phyloP scores from a whole-genome alignment of 2,888 invertebrate species.

The Halocaridina rubra region DNA sequence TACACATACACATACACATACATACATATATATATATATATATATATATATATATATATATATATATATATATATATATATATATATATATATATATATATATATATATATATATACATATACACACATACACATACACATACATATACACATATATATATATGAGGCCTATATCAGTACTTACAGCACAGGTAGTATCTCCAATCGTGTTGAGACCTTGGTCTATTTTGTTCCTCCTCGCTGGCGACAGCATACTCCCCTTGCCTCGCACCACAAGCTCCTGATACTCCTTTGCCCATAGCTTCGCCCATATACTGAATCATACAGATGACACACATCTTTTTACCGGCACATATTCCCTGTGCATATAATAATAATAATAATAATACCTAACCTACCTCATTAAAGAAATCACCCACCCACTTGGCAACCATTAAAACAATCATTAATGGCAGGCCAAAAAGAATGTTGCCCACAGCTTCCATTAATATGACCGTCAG shows the following conservation, averaged over 20 bases:
- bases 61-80: not conserved
- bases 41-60: not conserved
- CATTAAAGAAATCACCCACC: too few species aligned
- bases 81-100: not conserved
- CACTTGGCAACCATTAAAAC: too few species aligned
- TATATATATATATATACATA: not conserved
- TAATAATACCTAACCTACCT: too few species aligned
- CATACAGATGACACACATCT: too few species aligned
- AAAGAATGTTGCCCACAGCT: too few species aligned
- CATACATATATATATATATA: not conserved
- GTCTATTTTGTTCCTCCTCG: not conserved
- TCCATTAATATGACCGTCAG: too few species aligned
- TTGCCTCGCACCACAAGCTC: not conserved
- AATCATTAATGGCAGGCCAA: too few species aligned
- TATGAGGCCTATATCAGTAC: not conserved
- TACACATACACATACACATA: not conserved
- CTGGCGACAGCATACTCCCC: not conserved
- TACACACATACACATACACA: not conserved
- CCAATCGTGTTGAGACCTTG: not conserved
- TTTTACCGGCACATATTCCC: too few species aligned
- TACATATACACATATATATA: not conserved
- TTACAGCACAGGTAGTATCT: not conserved
- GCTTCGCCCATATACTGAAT: too few species aligned
- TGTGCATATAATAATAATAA: too few species aligned
- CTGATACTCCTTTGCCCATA: not conserved